phyloP scores from a whole-genome alignment of 2,797 vertebrate genomes.

The Acanthornis magna region DNA sequence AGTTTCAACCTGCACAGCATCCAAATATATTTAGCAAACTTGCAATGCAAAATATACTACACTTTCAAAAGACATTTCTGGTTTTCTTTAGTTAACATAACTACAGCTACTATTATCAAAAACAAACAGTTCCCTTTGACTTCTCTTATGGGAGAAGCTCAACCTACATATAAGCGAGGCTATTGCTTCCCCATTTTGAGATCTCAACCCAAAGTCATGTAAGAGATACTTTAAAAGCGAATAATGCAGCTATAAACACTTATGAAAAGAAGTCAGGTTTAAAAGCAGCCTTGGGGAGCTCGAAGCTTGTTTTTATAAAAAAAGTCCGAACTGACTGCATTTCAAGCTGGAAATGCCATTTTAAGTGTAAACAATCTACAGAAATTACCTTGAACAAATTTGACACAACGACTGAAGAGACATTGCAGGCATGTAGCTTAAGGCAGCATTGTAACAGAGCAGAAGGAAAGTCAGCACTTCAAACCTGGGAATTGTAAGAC shows the following conservation, averaged over 20 bases:
- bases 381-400: slow-evolving; percentile 92
- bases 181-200: background rate
- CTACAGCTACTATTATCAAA: background rate
- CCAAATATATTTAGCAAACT: background rate
- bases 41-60: background rate
- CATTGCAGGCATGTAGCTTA: slow-evolving; percentile 90
- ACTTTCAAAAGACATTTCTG: background rate
- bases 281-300: background rate
- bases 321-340: background rate
- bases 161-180: background rate
- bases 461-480: slow-evolving; percentile 96
- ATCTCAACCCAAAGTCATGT: background rate
- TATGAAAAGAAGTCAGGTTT: background rate
- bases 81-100: background rate
- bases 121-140: background rate
- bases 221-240: background rate
- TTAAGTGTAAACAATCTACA: background rate
- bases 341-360: background rate
- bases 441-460: slow-evolving; percentile 93
- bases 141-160: background rate
- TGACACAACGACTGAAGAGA: slow-evolving; percentile 96
- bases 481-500: slow-evolving; percentile 79
- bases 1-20: background rate
- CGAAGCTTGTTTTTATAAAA: background rate
- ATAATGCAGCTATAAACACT: background rate